Conservation (phyloP, 2,888 invertebrate species). For the Luperina nickerlii region DNA sequence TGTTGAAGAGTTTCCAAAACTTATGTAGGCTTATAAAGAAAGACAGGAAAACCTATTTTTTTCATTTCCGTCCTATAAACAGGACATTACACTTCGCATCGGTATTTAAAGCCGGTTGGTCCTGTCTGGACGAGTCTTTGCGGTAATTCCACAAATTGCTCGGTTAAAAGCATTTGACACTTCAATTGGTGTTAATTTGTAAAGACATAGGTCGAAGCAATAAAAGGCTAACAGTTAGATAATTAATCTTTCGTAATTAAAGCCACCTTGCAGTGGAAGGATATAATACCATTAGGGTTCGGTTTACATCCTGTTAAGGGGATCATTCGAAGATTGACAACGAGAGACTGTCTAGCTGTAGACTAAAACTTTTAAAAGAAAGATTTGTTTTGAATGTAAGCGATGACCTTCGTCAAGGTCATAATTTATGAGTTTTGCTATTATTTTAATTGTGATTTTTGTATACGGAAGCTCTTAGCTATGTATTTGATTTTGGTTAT, state of each 20-base stretch:
- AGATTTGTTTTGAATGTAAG: neutral
- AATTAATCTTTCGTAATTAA: slow-evolving; percentile 67
- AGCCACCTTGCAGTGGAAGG: slow-evolving; percentile 55
- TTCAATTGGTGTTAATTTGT: slow-evolving; percentile 81
- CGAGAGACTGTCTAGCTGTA: too few species aligned
- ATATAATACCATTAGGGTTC: slow-evolving; percentile 39
- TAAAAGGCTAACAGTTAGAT: slow-evolving; percentile 66
- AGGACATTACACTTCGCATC: slow-evolving; percentile 30
- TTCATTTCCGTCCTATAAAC: slow-evolving; percentile 10
- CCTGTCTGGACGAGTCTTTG: slow-evolving; percentile 41
- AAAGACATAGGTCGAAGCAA: slow-evolving; percentile 72
- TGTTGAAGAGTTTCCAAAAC: neutral
- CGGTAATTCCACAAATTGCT: slow-evolving; percentile 65
- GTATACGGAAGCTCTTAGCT: neutral
- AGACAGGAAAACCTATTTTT: neutral
- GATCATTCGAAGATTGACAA: slow-evolving; percentile 1
- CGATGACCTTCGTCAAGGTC: neutral
- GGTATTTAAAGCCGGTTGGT: slow-evolving; percentile 27
- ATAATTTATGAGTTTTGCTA: too few species aligned
- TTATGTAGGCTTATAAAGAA: neutral
- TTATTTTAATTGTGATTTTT: neutral
- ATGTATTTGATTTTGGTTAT: neutral
- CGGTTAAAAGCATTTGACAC: slow-evolving; percentile 78
- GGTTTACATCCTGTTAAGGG: slow-evolving; percentile 14
- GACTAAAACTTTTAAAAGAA: neutral